Evolutionary conservation across 1,140 invertebrate genomes (phyloP), one percentile per base, ranked within the genome.

Genomic region (Leptinotarsa undecemlineata): DNA sequence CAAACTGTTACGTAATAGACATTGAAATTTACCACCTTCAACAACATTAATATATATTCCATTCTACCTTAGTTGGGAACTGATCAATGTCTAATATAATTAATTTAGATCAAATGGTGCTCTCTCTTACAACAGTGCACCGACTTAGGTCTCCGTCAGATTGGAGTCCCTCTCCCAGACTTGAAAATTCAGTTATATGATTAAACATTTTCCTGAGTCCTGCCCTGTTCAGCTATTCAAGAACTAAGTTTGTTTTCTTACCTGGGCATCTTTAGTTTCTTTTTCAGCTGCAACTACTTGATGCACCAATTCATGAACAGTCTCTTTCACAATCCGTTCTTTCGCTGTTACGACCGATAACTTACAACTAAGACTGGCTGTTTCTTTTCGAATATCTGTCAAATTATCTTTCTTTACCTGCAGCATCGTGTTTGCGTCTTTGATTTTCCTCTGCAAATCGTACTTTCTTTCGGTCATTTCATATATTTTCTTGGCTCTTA

Each of bases 271-370:
- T 33, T 33, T 23, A 3, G 21, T 63, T 21, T 72, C 60, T 4
- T 14, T 48, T 14, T 72, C 63, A n/a, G 57, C 71, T 42, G 62
- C 66, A 6, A 74, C 60, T 17, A 51, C 66, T 42, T 73, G 68
- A 15, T 47, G 71, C 21, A 74, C 61, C 15, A 74, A 68, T 15
- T 71, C 20, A 47, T 62, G n/a, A n/a, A 71, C 51, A 71, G 42
- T 57, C 68, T 77, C 57, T 47, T 62, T 60, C 3, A 17, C 47
- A 71, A 75, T 19, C 57, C 70, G 51, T 26, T 73, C 74, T 67
- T 75, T 33, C 33, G 61, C 62, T 48, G n/a, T 21, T 42, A 60
- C 21, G n/a, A 63, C 33, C 3, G 71, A 60, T 21, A 72, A 26
- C 15, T 48, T 61, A n/a, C 60, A 63, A 33, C 26, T n/a, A 3